Percentiles rank a stretch among this genome's conserved stretches.
Evolutionary conservation across 2,113 vertebrate species (phyloP).

Genomic region (Elanus axillaris): DNA sequence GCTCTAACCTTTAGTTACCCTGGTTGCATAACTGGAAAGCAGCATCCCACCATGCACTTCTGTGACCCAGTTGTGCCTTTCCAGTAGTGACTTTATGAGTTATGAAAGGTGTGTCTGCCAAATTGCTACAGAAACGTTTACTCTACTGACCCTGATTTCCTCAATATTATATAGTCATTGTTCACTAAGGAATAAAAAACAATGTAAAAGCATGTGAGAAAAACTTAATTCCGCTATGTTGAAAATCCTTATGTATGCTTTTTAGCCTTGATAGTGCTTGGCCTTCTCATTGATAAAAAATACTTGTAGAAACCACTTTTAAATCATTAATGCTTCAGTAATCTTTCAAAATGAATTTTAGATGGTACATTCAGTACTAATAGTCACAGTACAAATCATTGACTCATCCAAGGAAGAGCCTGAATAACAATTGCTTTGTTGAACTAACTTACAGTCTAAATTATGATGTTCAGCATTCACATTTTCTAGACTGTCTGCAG

Average conservation of each 20-base stretch:
- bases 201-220: neutral
- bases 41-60: slow-evolving; percentile 66
- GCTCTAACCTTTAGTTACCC: slow-evolving; percentile 62
- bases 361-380: slow-evolving; percentile 48
- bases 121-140: slow-evolving; percentile 66
- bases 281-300: slow-evolving; percentile 31
- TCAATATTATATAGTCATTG: slow-evolving; percentile 2
- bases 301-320: neutral
- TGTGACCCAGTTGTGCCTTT: slow-evolving; percentile 69
- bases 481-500: slow-evolving; percentile 28
- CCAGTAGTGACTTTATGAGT: slow-evolving; percentile 67
- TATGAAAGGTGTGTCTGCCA: slow-evolving; percentile 68
- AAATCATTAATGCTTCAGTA: slow-evolving; percentile 37
- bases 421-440: slow-evolving; percentile 59
- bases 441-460: slow-evolving; percentile 23
- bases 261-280: neutral
- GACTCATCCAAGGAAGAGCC: slow-evolving; percentile 51
- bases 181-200: neutral
- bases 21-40: slow-evolving; percentile 67
- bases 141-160: slow-evolving; percentile 70
- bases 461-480: slow-evolving; percentile 14
- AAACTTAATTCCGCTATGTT: rapidly evolving
- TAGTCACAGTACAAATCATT: slow-evolving; percentile 48
- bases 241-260: neutral
- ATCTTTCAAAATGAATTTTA: slow-evolving; percentile 42